Conservation (phyloP, 2,113 vertebrate species). For the Upupa epops region DNA sequence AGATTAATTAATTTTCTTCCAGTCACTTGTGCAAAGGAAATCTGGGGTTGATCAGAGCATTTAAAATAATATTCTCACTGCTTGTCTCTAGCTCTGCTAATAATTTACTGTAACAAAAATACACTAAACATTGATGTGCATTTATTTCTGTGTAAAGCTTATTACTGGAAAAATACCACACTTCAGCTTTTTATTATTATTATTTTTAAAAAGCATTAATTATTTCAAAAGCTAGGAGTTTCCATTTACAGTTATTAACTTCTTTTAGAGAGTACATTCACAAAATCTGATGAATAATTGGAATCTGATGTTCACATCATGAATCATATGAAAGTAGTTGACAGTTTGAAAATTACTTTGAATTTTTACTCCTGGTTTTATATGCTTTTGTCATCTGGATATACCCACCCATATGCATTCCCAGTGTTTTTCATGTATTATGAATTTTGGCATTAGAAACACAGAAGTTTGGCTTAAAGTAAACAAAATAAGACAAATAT, state of each 20-base stretch:
- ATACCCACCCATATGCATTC: constrained; percentile 3
- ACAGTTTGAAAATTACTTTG: neutral
- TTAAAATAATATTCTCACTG: neutral
- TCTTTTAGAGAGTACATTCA: neutral
- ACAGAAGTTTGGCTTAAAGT: neutral
- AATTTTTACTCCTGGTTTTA: constrained; percentile 4
- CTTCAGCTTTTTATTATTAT: neutral
- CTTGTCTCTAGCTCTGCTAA: neutral
- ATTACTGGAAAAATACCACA: neutral
- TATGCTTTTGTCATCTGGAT: neutral
- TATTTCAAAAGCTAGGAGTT: neutral
- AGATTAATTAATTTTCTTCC: neutral
- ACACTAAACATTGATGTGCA: neutral
- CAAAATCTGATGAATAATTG: constrained; percentile 10
- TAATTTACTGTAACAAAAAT: neutral
- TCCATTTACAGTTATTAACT: neutral
- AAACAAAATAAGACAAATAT: neutral
- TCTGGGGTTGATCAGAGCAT: neutral
- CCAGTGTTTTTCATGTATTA: neutral
- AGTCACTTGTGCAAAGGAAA: neutral
- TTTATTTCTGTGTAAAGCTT: neutral
- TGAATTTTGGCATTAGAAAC: neutral
- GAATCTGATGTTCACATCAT: neutral
- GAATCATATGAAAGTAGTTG: neutral
- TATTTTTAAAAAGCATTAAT: neutral